Base-by-base conservation (phyloP, 2,113 vertebrate genomes). In the Ameiurus melas region DNA sequence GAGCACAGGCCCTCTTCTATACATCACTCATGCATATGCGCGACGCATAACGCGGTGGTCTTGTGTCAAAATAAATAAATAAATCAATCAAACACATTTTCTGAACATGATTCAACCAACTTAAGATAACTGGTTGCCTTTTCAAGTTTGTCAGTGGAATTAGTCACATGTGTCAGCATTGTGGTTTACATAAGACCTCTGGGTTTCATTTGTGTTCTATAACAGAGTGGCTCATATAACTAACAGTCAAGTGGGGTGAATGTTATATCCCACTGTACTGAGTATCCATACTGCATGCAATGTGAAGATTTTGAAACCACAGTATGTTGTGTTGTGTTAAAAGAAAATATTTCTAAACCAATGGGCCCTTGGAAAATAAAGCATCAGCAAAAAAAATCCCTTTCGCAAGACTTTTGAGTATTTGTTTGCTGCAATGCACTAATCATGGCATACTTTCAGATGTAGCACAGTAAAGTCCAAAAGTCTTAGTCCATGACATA, bases 101-200 rank as follows among this genome's bases (percentile, higher is more conserved):
- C 82, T 75, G 84, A 90, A 89, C 79, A 88, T 12, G 73, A 86
- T 89, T 89, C 78, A 19, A 87, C 68, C 20, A n/a, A 58, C 70
- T 90, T 89, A 85, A 85, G 66, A 86, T 88, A 85, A 90, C 87
- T 84, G 89, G 62, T 13, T 66, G 64, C 85, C 88, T 91, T 89
- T 83, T 86, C 66, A 87, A 79, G 82, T 87, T 85, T 75, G 83
- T 88, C 78, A 80, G 73, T 86, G 33, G 64, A 88, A 89, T 90
- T 84, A 85, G 84, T 90, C 92, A 93, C 91, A 93, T 89, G 91
- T 90, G 85, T 80, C 78, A 84, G 79, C 79, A 84, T 90, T 92
- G 93, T 93, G 92, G 89, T 91, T 94, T 93, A 94, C 33, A 62
- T 86, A 86, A 91, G 33, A 36, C 39, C 39, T n/a, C 81, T 64